Evolutionary conservation across 2,888 invertebrate species (phyloP).

Genomic region (Patella ulyssiponensis): DNA sequence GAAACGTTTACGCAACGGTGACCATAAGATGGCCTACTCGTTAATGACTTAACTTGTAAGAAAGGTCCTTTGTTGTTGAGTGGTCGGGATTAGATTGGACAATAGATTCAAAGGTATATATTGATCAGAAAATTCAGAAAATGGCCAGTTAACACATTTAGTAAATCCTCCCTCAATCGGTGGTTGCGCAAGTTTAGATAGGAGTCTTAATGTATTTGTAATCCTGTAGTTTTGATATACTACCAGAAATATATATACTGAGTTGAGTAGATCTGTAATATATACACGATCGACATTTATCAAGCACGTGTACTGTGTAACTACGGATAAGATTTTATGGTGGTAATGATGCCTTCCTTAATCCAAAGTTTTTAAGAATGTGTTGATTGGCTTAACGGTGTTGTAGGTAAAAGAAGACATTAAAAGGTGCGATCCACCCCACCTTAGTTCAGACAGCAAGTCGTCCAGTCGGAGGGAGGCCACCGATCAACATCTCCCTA

Average conservation of each 20-base stretch:
- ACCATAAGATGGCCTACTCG: slow-evolving; percentile 22
- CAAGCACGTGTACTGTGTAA: background rate
- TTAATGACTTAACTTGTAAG: slow-evolving; percentile 35
- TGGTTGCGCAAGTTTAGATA: slow-evolving; percentile 27
- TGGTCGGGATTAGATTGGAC: slow-evolving; percentile 36
- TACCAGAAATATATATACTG: slow-evolving; percentile 3
- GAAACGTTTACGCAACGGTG: slow-evolving; percentile 26
- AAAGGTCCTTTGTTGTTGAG: slow-evolving; percentile 13
- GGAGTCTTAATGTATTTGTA: slow-evolving; percentile 8
- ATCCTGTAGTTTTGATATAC: background rate
- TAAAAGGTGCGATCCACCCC: background rate
- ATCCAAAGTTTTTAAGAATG: background rate
- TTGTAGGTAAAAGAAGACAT: background rate
- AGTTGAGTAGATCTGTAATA: background rate
- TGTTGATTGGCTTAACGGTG: background rate
- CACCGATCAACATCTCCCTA: background rate
- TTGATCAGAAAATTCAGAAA: slow-evolving; percentile 31
- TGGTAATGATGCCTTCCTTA: too few relatives aligned
- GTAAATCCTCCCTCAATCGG: slow-evolving; percentile 38
- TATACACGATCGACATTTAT: background rate
- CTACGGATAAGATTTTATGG: background rate
- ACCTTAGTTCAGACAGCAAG: background rate
- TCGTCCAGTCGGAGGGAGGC: background rate
- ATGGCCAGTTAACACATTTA: slow-evolving; percentile 51
- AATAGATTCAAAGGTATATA: slow-evolving; percentile 35